Conservation (phyloP, 1,140 invertebrate species). For the Drosophila kikkawai region DNA sequence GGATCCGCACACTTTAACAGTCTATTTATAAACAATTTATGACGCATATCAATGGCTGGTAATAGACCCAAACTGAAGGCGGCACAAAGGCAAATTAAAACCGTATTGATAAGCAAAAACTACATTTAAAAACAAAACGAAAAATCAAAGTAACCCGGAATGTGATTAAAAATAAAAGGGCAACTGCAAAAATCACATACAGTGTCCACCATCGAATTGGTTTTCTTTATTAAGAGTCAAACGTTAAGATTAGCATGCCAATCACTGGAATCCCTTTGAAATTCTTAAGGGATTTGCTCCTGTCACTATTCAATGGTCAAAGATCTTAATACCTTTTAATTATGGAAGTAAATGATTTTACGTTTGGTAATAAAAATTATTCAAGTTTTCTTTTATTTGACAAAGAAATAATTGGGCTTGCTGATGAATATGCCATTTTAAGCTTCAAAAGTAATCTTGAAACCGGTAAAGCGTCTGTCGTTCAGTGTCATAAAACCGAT, state of each 20-base stretch:
- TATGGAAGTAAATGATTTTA: neutral
- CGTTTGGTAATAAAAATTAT: neutral
- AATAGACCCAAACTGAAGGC: conserved; percentile 28
- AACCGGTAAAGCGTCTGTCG: neutral
- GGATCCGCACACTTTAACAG: conserved; percentile 23
- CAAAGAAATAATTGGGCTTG: too few species aligned
- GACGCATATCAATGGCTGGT: conserved; percentile 59
- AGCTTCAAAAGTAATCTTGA: neutral
- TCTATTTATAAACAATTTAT: conserved; percentile 73
- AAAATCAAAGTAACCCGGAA: neutral
- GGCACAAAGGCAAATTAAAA: conserved; percentile 33
- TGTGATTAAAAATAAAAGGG: conserved; percentile 18
- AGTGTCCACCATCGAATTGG: neutral
- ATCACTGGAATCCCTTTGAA: neutral
- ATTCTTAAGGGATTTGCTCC: neutral
- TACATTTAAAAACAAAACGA: conserved; percentile 8
- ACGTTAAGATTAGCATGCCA: neutral
- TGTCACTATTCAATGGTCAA: neutral
- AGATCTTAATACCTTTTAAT: neutral
- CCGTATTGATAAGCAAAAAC: conserved; percentile 53
- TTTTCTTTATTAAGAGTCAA: neutral
- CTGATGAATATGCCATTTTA: neutral
- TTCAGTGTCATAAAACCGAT: neutral
- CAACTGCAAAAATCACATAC: neutral
- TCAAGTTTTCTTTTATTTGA: neutral